These are phyloP conservation scores for Penaeus indicus DNA, from an alignment of 1,140 invertebrate species.

Conservation along the genomic window DNA sequence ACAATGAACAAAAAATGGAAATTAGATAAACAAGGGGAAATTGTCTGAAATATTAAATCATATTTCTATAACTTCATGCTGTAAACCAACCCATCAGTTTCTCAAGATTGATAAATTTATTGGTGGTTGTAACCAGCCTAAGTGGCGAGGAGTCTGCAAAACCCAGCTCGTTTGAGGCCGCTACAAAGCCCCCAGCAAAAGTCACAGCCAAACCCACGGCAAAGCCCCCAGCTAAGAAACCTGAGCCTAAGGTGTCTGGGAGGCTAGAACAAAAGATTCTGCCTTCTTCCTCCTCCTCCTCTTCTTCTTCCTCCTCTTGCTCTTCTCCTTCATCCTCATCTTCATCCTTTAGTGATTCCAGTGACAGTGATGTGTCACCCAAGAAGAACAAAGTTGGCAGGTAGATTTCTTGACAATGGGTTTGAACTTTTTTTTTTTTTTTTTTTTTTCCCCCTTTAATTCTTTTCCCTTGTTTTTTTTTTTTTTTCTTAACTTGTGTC, in stretches of 20 bases:
- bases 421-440: not conserved
- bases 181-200: not conserved
- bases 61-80: too few species aligned
- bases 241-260: slow-evolving; percentile 26
- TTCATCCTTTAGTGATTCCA: slow-evolving; percentile 55
- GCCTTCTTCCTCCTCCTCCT: slow-evolving; percentile 52
- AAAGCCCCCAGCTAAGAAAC: slow-evolving; percentile 15
- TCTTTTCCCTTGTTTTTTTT: too few species aligned
- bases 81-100: too few species aligned
- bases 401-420: slow-evolving; percentile 34
- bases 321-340: slow-evolving; percentile 44
- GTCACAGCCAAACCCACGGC: not conserved
- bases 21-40: too few species aligned
- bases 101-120: not conserved
- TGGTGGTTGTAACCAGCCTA: slow-evolving; percentile 33
- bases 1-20: too few species aligned
- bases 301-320: slow-evolving; percentile 18
- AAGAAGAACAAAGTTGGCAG: slow-evolving; percentile 53
- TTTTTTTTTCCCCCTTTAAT: too few species aligned
- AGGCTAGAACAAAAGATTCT: slow-evolving; percentile 49
- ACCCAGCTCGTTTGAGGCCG: not conserved
- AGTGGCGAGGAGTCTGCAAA: slow-evolving; percentile 44
- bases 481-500: too few species aligned
- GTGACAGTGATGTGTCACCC: slow-evolving; percentile 53
- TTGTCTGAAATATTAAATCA: too few species aligned